phyloP scores from a whole-genome alignment of 2,113 vertebrate species.

The Terrapene triunguis region DNA sequence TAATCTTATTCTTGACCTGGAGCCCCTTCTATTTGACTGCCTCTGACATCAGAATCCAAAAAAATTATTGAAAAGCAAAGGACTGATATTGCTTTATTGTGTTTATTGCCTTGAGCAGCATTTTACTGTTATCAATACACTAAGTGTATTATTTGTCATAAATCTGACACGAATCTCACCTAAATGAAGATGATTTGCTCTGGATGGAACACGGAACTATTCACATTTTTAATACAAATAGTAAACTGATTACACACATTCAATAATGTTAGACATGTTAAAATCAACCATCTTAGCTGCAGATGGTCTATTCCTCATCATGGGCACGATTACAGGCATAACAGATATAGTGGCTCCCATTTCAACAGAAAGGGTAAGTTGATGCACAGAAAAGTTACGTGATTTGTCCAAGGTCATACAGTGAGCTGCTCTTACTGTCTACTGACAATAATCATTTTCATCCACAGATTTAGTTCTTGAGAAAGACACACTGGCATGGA shows the following conservation, averaged over 20 bases:
- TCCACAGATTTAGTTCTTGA: background rate
- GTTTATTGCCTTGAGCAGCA: background rate
- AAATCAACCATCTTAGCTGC: background rate
- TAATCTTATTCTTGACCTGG: background rate
- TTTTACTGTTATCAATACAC: background rate
- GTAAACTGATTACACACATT: background rate
- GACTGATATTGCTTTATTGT: background rate
- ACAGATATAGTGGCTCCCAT: background rate
- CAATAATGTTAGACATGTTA: background rate
- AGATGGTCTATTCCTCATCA: background rate
- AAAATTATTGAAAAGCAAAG: background rate
- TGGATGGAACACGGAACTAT: background rate
- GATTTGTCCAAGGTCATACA: background rate
- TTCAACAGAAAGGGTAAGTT: background rate
- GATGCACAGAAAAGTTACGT: background rate
- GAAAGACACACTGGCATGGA: background rate
- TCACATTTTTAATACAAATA: background rate
- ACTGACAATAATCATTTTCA: background rate
- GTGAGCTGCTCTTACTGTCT: background rate
- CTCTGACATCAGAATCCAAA: background rate
- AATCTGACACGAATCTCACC: background rate
- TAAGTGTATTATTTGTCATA: background rate
- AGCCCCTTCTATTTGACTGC: background rate
- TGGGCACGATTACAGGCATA: accelerated
- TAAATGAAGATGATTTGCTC: background rate